phyloP scores from a whole-genome alignment of 2,113 vertebrate genomes.

The Cynopterus brachyotis region DNA sequence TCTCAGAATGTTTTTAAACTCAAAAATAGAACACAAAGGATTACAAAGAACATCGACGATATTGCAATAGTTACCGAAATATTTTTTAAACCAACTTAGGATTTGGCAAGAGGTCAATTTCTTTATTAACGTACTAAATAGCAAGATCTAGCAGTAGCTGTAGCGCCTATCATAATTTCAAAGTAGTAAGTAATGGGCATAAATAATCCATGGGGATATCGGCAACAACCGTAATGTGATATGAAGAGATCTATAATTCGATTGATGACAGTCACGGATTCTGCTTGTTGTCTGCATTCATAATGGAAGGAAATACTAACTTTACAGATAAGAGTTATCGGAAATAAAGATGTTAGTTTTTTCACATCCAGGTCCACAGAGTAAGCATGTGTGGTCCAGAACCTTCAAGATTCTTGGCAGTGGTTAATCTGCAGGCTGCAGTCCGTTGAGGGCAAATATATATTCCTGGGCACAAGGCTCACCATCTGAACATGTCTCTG shows the following conservation, averaged over 20 bases:
- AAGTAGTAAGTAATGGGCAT: constrained; percentile 5
- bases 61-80: constrained; percentile 34
- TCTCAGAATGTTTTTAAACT: neutral
- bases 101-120: neutral
- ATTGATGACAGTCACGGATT: constrained; percentile 18
- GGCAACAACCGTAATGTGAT: constrained; percentile 9
- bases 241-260: neutral
- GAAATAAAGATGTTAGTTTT: neutral
- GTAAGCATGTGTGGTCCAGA: neutral
- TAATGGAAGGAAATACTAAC: neutral
- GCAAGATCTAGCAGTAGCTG: constrained; percentile 1
- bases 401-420: neutral
- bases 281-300: neutral
- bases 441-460: neutral
- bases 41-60: neutral
- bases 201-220: constrained; percentile 10
- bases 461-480: neutral
- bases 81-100: constrained; percentile 12
- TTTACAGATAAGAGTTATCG: neutral
- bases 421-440: neutral
- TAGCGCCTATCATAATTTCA: constrained; percentile 33
- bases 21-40: neutral
- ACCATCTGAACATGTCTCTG: neutral
- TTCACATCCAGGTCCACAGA: neutral
- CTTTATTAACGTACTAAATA: constrained; percentile 35